phyloP scores from a whole-genome alignment of 2,888 invertebrate genomes.

The Nematopogon swammerdamellus region DNA sequence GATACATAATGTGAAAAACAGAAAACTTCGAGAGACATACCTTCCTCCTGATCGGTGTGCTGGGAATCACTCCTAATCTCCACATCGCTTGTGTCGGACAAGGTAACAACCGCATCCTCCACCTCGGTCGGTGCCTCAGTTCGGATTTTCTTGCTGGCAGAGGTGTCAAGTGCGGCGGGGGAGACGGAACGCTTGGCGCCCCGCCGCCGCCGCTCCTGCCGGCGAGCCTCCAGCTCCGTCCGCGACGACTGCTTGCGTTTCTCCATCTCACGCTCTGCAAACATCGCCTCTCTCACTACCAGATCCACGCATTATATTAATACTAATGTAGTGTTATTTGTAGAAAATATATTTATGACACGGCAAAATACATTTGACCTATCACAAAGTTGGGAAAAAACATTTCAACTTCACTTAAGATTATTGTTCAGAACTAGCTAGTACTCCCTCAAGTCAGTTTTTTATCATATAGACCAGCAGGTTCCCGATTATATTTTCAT shows the following conservation, averaged over 20 bases:
- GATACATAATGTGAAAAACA: too few relatives aligned
- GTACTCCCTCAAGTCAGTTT: too few relatives aligned
- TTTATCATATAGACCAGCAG: too few relatives aligned
- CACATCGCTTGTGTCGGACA: conserved; percentile 47
- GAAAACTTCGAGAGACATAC: conserved; percentile 19
- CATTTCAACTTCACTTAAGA: too few relatives aligned
- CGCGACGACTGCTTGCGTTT: conserved; percentile 73
- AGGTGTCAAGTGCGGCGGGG: conserved; percentile 21
- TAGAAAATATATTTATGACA: too few relatives aligned
- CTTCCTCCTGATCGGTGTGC: conserved; percentile 43
- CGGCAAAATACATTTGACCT: too few relatives aligned
- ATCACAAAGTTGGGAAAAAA: too few relatives aligned
- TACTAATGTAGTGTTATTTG: too few relatives aligned
- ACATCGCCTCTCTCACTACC: too few relatives aligned
- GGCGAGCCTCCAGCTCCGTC: conserved; percentile 69
- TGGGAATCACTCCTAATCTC: conserved; percentile 44
- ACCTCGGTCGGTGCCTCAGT: conserved; percentile 28
- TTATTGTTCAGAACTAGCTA: too few relatives aligned
- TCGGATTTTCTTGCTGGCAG: conserved; percentile 33
- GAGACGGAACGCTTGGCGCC: conserved; percentile 41
- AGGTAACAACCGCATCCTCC: conserved; percentile 41
- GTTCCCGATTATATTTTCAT: too few relatives aligned
- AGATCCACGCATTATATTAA: too few relatives aligned
- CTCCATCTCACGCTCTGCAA: conserved; percentile 69
- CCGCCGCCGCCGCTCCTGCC: conserved; percentile 57